Evolutionary conservation across 2,113 vertebrate species (phyloP).

Genomic region (Apodemus speciosus): DNA sequence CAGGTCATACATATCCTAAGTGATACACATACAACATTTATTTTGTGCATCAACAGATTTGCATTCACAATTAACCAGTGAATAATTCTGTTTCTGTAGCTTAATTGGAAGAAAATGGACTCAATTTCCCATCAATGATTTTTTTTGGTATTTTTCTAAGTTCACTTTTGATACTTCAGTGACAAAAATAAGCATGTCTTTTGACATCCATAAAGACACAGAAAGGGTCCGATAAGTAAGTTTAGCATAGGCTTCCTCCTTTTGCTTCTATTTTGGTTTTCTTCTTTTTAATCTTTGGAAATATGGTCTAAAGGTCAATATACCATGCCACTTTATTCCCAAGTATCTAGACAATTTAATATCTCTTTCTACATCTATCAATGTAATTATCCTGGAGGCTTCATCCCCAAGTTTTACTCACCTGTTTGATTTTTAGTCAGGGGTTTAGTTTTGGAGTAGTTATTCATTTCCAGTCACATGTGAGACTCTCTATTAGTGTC

Average conservation of each 20-base stretch:
- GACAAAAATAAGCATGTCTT: neutral
- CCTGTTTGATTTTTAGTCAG: neutral
- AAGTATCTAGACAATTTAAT: neutral
- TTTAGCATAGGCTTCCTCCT: neutral
- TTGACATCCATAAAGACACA: neutral
- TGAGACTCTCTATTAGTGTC: neutral
- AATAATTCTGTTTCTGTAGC: neutral
- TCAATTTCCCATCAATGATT: neutral
- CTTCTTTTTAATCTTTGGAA: constrained; percentile 13
- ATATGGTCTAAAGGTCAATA: neutral
- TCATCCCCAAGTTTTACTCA: neutral
- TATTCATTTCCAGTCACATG: fast-evolving
- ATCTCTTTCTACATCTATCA: neutral
- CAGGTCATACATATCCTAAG: neutral
- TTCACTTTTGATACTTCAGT: neutral
- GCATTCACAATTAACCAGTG: neutral
- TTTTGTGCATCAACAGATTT: neutral
- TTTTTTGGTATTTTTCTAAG: neutral
- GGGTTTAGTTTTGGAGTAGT: neutral
- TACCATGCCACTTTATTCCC: neutral
- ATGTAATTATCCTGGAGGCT: neutral
- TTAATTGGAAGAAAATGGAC: neutral
- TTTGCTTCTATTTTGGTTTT: neutral
- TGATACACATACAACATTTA: neutral
- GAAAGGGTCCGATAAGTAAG: too few relatives aligned